Evolutionary conservation across 2,888 invertebrate species (phyloP), one percentile per base, ranked within the genome.

Genomic region (Epinotia bilunana): DNA sequence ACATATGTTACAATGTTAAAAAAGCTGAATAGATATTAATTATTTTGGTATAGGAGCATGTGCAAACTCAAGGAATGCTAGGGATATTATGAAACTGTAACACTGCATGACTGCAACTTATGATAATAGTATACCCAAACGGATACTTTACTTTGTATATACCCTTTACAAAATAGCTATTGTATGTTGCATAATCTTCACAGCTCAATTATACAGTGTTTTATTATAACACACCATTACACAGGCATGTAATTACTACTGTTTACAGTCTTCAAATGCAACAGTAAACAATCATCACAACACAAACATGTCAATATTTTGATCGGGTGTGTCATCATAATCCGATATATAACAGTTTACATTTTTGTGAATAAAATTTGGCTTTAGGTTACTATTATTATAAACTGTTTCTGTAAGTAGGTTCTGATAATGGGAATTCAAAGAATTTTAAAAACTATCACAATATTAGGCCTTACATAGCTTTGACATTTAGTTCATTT

Each of bases 161-260:
- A 39, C 9, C 3, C 6, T 11, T 23, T 39, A 3, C 13, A 23
- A 12, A 20, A 5, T 23, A 57, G 3, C 20, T 13, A 6, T 57
- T 20, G 61, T 11, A 43, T 60, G 49, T 60, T 46, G 67, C 16
- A 43, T 61, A 67, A 67, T 61, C 55, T 33, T 57, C 18, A 46
- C 23, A 68, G 13, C 39, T 61, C 16, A 62, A 68, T 68, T 73
- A 57, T 73, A 57, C 28, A 61, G 20, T 64, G 23, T 55, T 63
- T 53, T 58, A 58, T 46, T 74, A 49, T 39, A 70, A 39, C 60
- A 65, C 62, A 23, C 39, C 81, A 84, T 90, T 88, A 90, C 84
- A 87, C 86, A 88, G 86, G 84, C 84, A 87, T 92, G 91, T 91
- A 70, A 70, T 91, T 91, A 92, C 89, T 90, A 91, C 87, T 87